Percentiles rank a stretch among this genome's conserved stretches.
Evolutionary conservation across 2,113 vertebrate genomes (phyloP).

Genomic region (Erythrocercus mccallii): DNA sequence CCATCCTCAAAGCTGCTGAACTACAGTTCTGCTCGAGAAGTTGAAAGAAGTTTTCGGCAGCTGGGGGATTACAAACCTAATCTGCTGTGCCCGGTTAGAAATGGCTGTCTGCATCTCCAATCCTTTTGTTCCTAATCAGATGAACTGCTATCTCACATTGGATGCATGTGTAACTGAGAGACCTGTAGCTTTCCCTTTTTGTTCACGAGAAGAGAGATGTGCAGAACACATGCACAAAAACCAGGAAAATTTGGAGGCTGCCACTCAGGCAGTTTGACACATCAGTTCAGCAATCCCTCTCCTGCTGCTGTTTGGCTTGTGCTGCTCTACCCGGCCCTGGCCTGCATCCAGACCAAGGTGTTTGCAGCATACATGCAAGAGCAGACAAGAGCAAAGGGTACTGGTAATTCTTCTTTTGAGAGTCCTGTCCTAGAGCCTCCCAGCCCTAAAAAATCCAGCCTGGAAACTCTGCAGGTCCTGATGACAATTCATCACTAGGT

Average conservation of each 20-base stretch:
- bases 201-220: not conserved
- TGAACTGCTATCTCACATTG: not conserved
- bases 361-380: not conserved
- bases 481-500: not conserved
- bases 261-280: fast-evolving
- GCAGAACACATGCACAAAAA: not conserved
- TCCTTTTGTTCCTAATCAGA: not conserved
- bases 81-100: fast-evolving
- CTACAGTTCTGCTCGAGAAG: not conserved
- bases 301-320: fast-evolving
- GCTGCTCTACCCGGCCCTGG: not conserved
- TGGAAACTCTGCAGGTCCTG: not conserved
- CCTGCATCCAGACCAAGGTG: not conserved
- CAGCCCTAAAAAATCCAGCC: not conserved
- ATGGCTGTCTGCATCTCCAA: not conserved
- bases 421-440: not conserved
- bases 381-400: not conserved
- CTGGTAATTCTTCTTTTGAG: not conserved
- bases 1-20: not conserved
- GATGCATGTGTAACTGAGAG: not conserved
- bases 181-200: not conserved
- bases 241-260: not conserved
- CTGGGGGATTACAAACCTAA: not conserved
- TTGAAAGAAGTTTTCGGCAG: not conserved
- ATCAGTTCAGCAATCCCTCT: fast-evolving